Evolutionary conservation across 2,113 vertebrate genomes (phyloP).

Genomic region (Cyprinodon tularosa): DNA sequence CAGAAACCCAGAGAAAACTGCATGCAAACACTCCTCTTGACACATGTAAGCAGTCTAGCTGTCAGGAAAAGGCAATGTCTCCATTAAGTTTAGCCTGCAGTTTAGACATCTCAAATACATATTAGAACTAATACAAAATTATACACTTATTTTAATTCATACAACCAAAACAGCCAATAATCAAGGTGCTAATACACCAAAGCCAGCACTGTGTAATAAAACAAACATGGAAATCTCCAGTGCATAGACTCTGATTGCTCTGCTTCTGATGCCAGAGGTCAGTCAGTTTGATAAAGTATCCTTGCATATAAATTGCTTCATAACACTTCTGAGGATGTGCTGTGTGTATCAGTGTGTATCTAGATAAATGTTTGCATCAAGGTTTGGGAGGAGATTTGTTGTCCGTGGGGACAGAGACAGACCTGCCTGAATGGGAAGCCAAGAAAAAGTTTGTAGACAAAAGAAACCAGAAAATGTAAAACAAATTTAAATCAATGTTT

Average conservation of each 20-base stretch:
- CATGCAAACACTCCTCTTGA: neutral
- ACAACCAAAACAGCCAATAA: constrained; percentile 5
- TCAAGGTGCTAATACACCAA: neutral
- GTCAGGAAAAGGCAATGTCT: constrained; percentile 32
- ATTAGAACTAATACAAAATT: neutral
- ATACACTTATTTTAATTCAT: neutral
- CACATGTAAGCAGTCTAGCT: neutral
- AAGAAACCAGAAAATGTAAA: neutral
- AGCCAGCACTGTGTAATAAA: constrained; percentile 1
- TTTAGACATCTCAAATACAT: constrained; percentile 12
- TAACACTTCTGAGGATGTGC: constrained; percentile 62
- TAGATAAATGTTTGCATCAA: constrained; percentile 1
- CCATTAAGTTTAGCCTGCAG: constrained; percentile 40
- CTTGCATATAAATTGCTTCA: constrained; percentile 78
- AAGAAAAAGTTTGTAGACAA: constrained; percentile 12
- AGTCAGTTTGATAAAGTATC: constrained; percentile 72
- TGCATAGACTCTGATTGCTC: constrained; percentile 24
- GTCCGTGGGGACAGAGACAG: constrained; percentile 22
- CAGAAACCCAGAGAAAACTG: constrained; percentile 20
- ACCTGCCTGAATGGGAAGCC: constrained; percentile 18
- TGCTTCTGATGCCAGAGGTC: constrained; percentile 66
- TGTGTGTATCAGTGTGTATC: constrained; percentile 20
- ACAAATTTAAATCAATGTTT: neutral
- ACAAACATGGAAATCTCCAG: constrained; percentile 10
- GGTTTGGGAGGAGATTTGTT: constrained; percentile 4